Base-by-base conservation (phyloP, 2,888 invertebrate species). In the Mesorhabditis belari region DNA sequence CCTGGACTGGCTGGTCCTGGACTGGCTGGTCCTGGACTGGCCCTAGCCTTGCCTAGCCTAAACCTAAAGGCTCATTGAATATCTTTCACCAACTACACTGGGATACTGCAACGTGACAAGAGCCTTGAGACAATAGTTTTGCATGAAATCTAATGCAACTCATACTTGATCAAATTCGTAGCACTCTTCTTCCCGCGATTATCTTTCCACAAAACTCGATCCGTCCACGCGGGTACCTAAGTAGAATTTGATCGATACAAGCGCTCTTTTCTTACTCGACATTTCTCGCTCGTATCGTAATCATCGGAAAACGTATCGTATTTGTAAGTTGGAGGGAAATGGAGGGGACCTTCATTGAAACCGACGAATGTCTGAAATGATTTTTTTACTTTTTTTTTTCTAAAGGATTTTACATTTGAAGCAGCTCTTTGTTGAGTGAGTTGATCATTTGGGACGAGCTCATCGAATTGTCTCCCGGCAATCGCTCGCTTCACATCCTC, bases 251-350 rank as follows among this genome's bases (percentile, higher is more conserved):
- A n/a, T 35, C 12, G n/a, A 35, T 17, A 35, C n/a, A 1, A 1
- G n/a, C 12, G n/a, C 44, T 17, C n/a, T n/a, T 35, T 9, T 35
- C 44, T 35, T 35, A 65, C 63, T 27, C 71, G 66, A 57, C 71
- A 71, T 83, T 98, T 98, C 82, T 99, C 98, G 81, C 95, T 95
- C 0, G 98, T 96, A 82, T 98, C 98, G 81, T 95, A 98, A 83
- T 96, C 95, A 82, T 96, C 93, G 77, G 93, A 94, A 82, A 96
- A 96, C 60, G 95, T 85, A 84, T 98, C 98, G 81, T 98, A 98
- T 82, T 98, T 99, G 83, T 98, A 98, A 0, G 98, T 98, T 0
- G 98, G 98, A 17, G 90, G 87, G 82, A 98, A 98, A 52, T 86
- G 87, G 29, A 95, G 88, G 58, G 88, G 88, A 0, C 93, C 96